A percentile compares a stretch with the other conserved stretches of the same genome.
Evolutionary conservation across 2,113 vertebrate species (phyloP).

Genomic region (Stigmatopora argus): DNA sequence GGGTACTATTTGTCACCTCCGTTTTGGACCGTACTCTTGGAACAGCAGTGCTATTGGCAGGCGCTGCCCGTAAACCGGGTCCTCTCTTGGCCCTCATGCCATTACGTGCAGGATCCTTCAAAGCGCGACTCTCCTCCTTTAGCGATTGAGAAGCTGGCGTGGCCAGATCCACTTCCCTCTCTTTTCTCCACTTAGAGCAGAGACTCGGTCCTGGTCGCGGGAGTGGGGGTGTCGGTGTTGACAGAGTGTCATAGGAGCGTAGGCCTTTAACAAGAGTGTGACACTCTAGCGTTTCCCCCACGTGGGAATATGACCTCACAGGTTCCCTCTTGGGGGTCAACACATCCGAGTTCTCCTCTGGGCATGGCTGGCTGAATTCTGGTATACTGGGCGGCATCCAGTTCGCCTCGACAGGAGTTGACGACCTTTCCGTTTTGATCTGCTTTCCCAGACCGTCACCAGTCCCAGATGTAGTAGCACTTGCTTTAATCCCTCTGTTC

Average conservation of each 20-base stretch:
- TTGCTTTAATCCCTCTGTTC: conserved; percentile 1
- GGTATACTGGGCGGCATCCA: conserved; percentile 48
- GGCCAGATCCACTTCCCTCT: conserved; percentile 54
- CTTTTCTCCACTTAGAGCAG: conserved; percentile 76
- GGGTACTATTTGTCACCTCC: conserved; percentile 29
- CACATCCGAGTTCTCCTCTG: conserved; percentile 42
- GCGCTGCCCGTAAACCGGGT: conserved; percentile 38
- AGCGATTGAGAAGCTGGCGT: conserved; percentile 22
- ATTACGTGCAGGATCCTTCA: conserved; percentile 51
- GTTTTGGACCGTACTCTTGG: conserved; percentile 62
- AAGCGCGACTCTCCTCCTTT: conserved; percentile 48
- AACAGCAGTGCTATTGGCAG: conserved; percentile 44
- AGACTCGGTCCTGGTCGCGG: conserved; percentile 63
- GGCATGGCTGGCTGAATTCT: conserved; percentile 46
- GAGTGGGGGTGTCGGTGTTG: conserved; percentile 51
- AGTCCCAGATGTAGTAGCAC: conserved; percentile 16
- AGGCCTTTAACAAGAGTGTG: conserved; percentile 73
- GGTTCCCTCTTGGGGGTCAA: conserved; percentile 38
- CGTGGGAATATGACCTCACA: conserved; percentile 43
- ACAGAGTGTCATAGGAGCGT: conserved; percentile 65
- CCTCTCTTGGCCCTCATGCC: conserved; percentile 61
- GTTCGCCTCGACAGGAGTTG: conserved; percentile 32
- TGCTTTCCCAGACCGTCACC: conserved; percentile 32
- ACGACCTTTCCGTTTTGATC: conserved; percentile 14
- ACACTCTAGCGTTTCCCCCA: conserved; percentile 71